A percentile compares a stretch with the other conserved stretches of the same genome.
These are phyloP conservation scores for Lates calcarifer DNA, from an alignment of 2,113 vertebrate genomes.

Conservation along the genomic window DNA sequence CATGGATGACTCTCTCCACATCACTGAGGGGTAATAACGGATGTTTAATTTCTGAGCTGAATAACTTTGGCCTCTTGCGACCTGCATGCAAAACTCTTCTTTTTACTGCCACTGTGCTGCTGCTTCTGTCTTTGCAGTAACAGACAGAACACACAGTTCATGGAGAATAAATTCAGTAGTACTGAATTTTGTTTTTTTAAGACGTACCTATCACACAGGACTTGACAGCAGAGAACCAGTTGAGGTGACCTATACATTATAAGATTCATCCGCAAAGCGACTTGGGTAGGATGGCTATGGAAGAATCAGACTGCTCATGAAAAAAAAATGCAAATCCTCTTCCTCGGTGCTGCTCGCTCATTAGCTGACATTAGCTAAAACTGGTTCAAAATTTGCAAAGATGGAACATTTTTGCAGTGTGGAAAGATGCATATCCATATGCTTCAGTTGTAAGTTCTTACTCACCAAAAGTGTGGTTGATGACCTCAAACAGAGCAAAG, in stretches of 20 bases:
- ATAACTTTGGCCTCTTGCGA: background rate
- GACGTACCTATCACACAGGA: background rate
- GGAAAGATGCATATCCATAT: background rate
- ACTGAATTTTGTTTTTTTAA: constrained; percentile 7
- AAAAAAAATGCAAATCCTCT: background rate
- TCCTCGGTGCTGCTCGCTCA: background rate
- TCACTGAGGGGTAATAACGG: background rate
- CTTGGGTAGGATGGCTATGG: background rate
- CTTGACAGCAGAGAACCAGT: background rate
- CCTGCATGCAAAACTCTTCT: background rate
- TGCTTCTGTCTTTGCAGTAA: background rate
- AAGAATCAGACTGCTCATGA: background rate
- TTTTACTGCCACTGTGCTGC: background rate
- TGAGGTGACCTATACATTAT: background rate
- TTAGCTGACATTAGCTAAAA: background rate
- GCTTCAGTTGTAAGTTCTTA: background rate
- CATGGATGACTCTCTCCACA: background rate
- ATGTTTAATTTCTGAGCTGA: background rate
- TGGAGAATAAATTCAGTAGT: background rate
- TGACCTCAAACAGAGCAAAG: constrained; percentile 97
- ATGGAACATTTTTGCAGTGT: background rate
- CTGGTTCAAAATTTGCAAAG: background rate
- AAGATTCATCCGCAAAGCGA: background rate
- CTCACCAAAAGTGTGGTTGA: constrained; percentile 97
- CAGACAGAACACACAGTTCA: background rate